Conservation (phyloP, 2,888 invertebrate genomes). For the Digitonthophagus gazella region DNA sequence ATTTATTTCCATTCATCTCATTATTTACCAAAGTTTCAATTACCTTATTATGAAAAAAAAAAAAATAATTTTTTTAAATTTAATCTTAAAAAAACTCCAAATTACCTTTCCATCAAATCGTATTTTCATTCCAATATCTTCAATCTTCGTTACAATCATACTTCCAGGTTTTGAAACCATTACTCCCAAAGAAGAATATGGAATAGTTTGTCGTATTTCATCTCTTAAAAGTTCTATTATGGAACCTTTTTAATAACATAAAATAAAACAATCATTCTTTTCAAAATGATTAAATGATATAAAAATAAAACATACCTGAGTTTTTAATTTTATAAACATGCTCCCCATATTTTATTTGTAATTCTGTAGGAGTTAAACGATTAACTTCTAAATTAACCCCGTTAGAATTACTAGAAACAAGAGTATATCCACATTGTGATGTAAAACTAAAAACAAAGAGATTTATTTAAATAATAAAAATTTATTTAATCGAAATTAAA, state of each 20-base stretch:
- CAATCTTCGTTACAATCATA: not conserved
- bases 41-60: not conserved
- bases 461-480: too few relatives aligned
- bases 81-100: too few relatives aligned
- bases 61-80: too few relatives aligned
- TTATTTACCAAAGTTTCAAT: not conserved
- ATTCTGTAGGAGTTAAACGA: not conserved
- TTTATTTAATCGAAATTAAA: not conserved
- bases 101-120: not conserved
- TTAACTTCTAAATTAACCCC: not conserved
- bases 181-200: not conserved
- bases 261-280: not conserved
- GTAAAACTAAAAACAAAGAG: slow-evolving; percentile 1
- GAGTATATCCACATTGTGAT: not conserved
- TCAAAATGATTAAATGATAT: not conserved
- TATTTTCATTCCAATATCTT: slow-evolving; percentile 1
- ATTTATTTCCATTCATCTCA: not conserved
- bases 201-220: not conserved
- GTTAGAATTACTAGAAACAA: not conserved
- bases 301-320: slow-evolving; percentile 5
- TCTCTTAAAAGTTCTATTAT: not conserved
- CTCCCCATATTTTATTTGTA: not conserved
- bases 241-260: not conserved
- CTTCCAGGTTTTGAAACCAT: slow-evolving; percentile 1
- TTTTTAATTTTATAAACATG: slow-evolving; percentile 7